Base-by-base conservation (phyloP, 1,140 invertebrate genomes). In the Drosophila asahinai region DNA sequence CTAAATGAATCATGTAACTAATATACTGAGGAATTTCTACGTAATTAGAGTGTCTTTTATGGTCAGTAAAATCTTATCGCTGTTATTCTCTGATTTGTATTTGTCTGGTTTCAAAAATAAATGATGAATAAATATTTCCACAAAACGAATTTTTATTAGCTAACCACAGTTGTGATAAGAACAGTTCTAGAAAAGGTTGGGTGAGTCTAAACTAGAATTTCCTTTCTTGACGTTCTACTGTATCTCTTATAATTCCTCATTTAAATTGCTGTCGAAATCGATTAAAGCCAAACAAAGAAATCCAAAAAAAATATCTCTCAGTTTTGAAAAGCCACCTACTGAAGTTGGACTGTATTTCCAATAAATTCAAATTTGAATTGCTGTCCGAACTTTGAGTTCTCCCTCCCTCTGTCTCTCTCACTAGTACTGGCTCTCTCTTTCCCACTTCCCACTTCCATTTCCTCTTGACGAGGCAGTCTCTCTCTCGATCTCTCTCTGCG, bases 381-480 rank as follows among this genome's bases (percentile, higher is more conserved):
- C 59, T 25, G 66, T 38, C 25, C 71, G 38, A 77, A 86, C 84
- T 78, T 80, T 79, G 70, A 71, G 51, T 77, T 47, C 42, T 52
- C 52, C 38, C 54, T 36, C 54, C 22, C 52, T n/a, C 42, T 15
- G 17, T 40, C 52, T n/a, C 42, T 15, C 33, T 40, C 54, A 9
- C 68, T 42, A 36, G 33, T 36, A 36, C 33, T 11, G 33, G 9
- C 57, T 64, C 58, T 22, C 19, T 42, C 38, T 51, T 33, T 25
- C n/a, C 30, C 61, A 61, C 22, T 61, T 5, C 25, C 33, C 49
- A 40, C 14, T 47, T 30, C 66, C 67, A 67, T 36, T 68, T 67
- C 63, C 67, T 27, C 64, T 30, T 38, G 30, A 1, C 22, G 42
- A 66, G 58, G 43, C 49, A 33, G 59, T 52, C 45, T 25, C 48